phyloP scores from a whole-genome alignment of 2,797 vertebrate genomes.

The Cossypha caffra region DNA sequence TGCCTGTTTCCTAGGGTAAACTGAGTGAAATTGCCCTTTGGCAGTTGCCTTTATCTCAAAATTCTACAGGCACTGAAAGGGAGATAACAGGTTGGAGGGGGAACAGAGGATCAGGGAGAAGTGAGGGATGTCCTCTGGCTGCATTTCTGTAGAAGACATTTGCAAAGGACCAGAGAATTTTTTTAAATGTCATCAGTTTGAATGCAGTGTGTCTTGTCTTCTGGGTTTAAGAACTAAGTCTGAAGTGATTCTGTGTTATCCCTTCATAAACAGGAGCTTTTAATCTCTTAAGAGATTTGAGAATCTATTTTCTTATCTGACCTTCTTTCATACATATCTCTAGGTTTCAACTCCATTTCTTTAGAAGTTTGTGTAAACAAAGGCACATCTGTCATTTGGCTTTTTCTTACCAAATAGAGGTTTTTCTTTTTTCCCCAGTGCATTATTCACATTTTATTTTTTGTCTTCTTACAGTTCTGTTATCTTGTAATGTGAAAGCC shows the following conservation, averaged over 20 bases:
- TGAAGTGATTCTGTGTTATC: background rate
- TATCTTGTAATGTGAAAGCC: background rate
- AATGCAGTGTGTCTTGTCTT: background rate
- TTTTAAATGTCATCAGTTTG: conserved; percentile 60
- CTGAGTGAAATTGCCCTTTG: conserved; percentile 10
- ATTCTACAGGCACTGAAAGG: background rate
- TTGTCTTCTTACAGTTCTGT: background rate
- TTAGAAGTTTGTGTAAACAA: conserved; percentile 31
- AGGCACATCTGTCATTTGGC: background rate
- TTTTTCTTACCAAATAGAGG: background rate
- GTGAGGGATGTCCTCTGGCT: conserved; percentile 36
- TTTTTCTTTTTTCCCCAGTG: conserved; percentile 33
- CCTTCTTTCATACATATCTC: conserved; percentile 20
- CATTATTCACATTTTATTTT: background rate
- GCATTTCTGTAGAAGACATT: conserved; percentile 17
- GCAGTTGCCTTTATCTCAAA: conserved; percentile 30
- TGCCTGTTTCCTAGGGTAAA: background rate
- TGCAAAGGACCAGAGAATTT: background rate
- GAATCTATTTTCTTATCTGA: conserved; percentile 23
- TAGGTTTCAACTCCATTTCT: background rate
- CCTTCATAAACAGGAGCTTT: conserved; percentile 24
- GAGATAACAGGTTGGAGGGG: background rate
- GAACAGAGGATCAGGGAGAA: background rate
- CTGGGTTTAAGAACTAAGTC: conserved; percentile 39
- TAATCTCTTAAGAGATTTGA: conserved; percentile 10